Conservation (phyloP, 2,888 invertebrate species). For the Diarsia dahlii region DNA sequence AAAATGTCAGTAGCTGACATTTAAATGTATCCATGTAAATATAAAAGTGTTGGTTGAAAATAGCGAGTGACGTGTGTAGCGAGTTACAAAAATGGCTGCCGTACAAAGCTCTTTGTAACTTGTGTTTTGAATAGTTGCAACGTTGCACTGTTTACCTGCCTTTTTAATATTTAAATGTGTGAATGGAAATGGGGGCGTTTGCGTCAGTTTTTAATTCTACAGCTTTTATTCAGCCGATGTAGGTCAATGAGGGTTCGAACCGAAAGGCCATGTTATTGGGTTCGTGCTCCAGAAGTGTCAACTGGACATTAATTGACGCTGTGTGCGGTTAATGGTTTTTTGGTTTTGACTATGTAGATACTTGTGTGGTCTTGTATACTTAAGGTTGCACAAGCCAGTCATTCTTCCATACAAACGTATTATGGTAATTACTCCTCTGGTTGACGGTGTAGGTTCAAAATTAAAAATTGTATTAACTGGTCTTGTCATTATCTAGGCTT, state of each 20-base stretch:
- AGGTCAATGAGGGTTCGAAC: constrained; percentile 51
- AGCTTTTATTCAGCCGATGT: constrained; percentile 23
- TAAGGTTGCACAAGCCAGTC: too few relatives aligned
- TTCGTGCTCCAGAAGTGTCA: constrained; percentile 29
- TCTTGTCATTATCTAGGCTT: too few relatives aligned
- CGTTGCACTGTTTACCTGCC: constrained; percentile 17
- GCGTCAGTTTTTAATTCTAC: constrained; percentile 43
- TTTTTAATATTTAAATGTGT: constrained; percentile 47
- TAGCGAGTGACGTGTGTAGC: constrained; percentile 45
- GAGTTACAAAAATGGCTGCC: constrained; percentile 46
- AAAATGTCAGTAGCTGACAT: constrained; percentile 60
- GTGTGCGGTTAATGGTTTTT: constrained; percentile 42
- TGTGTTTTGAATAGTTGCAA: constrained; percentile 52
- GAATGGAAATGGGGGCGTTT: constrained; percentile 3
- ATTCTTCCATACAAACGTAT: too few relatives aligned
- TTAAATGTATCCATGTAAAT: constrained; percentile 49
- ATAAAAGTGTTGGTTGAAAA: constrained; percentile 50
- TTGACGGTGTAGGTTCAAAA: too few relatives aligned
- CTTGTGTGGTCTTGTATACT: background rate
- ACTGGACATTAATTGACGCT: constrained; percentile 11
- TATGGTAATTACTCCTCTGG: too few relatives aligned
- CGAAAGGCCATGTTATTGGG: constrained; percentile 26
- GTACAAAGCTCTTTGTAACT: constrained; percentile 51
- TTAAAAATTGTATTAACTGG: too few relatives aligned
- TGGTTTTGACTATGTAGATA: background rate